Base-by-base conservation (phyloP, 2,888 invertebrate species). In the Alviniconcha strummeri region DNA sequence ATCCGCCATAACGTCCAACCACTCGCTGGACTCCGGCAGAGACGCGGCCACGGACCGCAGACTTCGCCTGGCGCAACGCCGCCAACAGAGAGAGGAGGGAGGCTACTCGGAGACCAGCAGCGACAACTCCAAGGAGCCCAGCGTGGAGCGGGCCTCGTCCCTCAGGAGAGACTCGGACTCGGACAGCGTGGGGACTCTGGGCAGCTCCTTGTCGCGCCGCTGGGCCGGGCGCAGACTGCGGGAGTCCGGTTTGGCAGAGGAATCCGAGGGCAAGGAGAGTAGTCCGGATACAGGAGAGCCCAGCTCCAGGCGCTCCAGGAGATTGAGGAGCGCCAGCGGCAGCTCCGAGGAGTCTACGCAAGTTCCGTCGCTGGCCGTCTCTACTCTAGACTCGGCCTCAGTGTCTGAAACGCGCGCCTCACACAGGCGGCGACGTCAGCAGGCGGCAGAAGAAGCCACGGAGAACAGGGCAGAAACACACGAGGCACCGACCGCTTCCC, bases 61-160 rank as follows among this genome's bases (percentile, higher is more conserved):
- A 19, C 69, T 80, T 11, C 69, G 80, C 5, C n/a, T 80, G 55
- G 67, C 80, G 2, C 64, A 80, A 19, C 67, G 80, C 7, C 67
- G 80, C 3, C 69, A 69, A n/a, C 80, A 64, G 80, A 80, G 80
- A 69, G 80, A 80, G 69, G 80, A 80, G 69, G 80, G 55, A 8
- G 71, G n/a, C 7, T 54, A 55, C 69, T 80, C 80, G 36, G 80
- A 80, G 52, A 80, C 80, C 69, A 69, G 80, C 69, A 80, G 80
- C 15, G 80, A 80, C 69, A 80, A 54, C 55, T 80, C 80, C 54
- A 80, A 80, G 55, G 80, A 80, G 56, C 80, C 80, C 80, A 80
- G 80, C 17, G 67, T 80, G n/a, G 80, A 80, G 55, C 54, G 80
- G 69, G 57, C 81, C 13, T 81, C 81, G 13, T 81, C 81, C 13